phyloP scores from a whole-genome alignment of 2,888 invertebrate species.

The Sepioteuthis lessoniana region DNA sequence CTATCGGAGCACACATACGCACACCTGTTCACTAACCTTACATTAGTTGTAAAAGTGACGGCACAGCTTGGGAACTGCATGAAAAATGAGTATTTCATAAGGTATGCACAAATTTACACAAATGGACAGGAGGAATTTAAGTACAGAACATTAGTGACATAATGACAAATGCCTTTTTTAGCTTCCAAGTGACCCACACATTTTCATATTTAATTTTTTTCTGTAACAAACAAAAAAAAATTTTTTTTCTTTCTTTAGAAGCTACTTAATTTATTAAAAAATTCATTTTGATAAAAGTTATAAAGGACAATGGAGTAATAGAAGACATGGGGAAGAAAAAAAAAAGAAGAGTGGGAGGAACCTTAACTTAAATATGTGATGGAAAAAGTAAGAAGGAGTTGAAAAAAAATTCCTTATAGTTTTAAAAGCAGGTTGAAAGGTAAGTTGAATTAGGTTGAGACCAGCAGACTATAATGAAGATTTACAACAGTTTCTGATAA shows the following conservation, averaged over 20 bases:
- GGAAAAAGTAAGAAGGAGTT: neutral
- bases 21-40: constrained; percentile 23
- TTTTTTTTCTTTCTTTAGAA: no score
- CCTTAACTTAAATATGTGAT: neutral
- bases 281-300: neutral
- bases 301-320: neutral
- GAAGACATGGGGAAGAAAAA: neutral
- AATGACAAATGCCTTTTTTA: constrained; percentile 15
- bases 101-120: constrained; percentile 17
- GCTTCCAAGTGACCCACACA: neutral
- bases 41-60: neutral
- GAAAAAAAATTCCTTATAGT: neutral
- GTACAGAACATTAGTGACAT: constrained; percentile 24
- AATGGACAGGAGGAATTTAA: constrained; percentile 12
- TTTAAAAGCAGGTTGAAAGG: neutral
- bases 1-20: constrained; percentile 8
- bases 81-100: constrained; percentile 18
- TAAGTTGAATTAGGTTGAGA: constrained; percentile 11
- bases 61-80: neutral
- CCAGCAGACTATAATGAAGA: constrained; percentile 21
- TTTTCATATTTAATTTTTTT: neutral
- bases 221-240: neutral
- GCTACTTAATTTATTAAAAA: neutral
- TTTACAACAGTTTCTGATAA: constrained; percentile 33
- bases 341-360: no score